Percentiles rank a stretch among this genome's conserved stretches.
These are phyloP conservation scores for Aleadryas rufinucha DNA, from an alignment of 2,113 vertebrate genomes.

Conservation along the genomic window DNA sequence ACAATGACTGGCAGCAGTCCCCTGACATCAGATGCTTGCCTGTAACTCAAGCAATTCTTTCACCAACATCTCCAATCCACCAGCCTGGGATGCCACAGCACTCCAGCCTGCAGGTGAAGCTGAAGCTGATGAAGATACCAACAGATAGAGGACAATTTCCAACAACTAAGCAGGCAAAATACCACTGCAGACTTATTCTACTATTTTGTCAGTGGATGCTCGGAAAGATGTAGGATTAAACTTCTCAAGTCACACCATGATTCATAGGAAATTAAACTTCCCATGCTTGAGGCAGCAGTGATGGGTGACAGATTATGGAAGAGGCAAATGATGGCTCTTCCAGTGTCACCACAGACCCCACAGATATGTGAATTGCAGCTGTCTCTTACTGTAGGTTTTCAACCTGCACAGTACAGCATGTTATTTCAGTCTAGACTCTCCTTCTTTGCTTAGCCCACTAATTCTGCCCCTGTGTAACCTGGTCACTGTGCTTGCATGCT, in stretches of 20 bases:
- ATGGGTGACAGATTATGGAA: not conserved
- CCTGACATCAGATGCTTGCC: conserved; percentile 17
- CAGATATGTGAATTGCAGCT: not conserved
- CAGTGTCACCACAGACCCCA: not conserved
- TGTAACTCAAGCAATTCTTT: conserved; percentile 25
- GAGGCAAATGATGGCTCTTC: not conserved
- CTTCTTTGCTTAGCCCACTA: not conserved
- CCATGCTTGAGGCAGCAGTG: not conserved
- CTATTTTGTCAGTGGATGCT: not conserved
- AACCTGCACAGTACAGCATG: not conserved
- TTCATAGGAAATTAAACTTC: conserved; percentile 27
- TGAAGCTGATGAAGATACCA: not conserved
- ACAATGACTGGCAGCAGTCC: conserved; percentile 62
- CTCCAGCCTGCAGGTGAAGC: not conserved
- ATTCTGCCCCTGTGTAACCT: not conserved
- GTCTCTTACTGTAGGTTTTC: not conserved
- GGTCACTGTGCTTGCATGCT: not conserved
- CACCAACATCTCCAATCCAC: not conserved
- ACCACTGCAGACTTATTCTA: not conserved
- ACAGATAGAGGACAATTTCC: not conserved
- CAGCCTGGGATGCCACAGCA: not conserved
- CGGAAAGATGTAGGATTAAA: not conserved
- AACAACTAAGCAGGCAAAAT: not conserved
- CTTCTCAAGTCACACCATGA: not conserved
- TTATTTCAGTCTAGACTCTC: not conserved